Percentiles rank a stretch among this genome's conserved stretches.
phyloP scores from a whole-genome alignment of 2,888 invertebrate genomes.

The Norana najaformis region DNA sequence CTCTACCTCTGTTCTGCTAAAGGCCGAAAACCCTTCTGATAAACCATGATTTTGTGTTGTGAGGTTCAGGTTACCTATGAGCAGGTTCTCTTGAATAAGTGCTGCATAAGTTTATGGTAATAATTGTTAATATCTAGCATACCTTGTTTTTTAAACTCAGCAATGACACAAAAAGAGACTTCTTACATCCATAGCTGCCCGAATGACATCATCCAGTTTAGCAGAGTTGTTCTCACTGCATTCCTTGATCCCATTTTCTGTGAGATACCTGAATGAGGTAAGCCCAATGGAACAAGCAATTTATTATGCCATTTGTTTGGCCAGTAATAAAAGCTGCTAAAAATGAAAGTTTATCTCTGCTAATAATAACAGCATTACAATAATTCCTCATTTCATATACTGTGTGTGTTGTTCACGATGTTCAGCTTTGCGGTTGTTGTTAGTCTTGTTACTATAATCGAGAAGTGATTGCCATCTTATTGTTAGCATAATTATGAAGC shows the following conservation, averaged over 20 bases:
- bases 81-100: not conserved
- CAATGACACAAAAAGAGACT: not conserved
- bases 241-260: slow-evolving; percentile 51
- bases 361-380: not conserved
- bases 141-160: not conserved
- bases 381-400: not conserved
- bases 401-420: not conserved
- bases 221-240: slow-evolving; percentile 49
- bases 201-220: slow-evolving; percentile 50
- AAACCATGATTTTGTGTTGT: not conserved
- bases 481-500: not conserved
- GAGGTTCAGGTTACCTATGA: not conserved
- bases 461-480: not conserved
- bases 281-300: not conserved
- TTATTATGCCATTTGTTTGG: not conserved
- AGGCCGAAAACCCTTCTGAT: not conserved
- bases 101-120: too few species aligned
- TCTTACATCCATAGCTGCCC: slow-evolving; percentile 56
- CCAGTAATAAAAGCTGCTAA: not conserved
- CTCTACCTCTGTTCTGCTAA: not conserved
- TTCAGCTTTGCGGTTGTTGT: not conserved
- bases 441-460: not conserved
- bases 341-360: not conserved
- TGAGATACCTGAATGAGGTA: slow-evolving; percentile 52
- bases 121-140: not conserved